These are phyloP conservation scores for Apamea monoglypha DNA, from an alignment of 2,888 invertebrate genomes.

Conservation along the genomic window DNA sequence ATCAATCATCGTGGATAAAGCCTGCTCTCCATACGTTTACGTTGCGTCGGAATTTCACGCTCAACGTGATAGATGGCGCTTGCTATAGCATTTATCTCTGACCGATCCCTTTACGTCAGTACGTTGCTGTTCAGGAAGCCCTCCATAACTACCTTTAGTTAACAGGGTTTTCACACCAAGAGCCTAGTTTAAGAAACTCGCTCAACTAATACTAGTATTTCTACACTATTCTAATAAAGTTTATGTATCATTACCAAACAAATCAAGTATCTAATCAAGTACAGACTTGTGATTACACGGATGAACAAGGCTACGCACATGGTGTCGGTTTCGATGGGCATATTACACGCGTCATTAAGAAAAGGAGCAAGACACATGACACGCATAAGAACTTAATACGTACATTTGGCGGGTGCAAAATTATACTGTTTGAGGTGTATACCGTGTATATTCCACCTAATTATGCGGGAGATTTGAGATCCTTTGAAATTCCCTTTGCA, in stretches of 20 bases:
- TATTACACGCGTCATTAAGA: constrained; percentile 55
- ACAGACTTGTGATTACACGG: constrained; percentile 42
- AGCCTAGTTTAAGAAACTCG: constrained; percentile 8
- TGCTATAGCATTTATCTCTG: constrained; percentile 46
- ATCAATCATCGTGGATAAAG: constrained; percentile 60
- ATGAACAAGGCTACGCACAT: constrained; percentile 21
- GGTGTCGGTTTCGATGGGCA: constrained; percentile 43
- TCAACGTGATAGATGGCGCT: constrained; percentile 59
- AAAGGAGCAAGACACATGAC: constrained; percentile 58
- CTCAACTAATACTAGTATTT: background rate
- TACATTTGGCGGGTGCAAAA: constrained; percentile 41
- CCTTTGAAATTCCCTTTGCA: constrained; percentile 50
- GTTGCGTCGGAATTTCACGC: constrained; percentile 43
- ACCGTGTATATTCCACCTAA: constrained; percentile 44
- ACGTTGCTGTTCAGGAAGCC: constrained; percentile 11
- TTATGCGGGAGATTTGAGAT: constrained; percentile 48
- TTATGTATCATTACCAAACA: constrained; percentile 21
- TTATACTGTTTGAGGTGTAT: constrained; percentile 50
- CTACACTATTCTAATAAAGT: constrained; percentile 2
- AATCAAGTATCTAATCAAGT: constrained; percentile 41
- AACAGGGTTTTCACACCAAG: constrained; percentile 6
- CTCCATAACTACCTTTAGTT: constrained; percentile 23
- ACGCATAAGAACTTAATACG: constrained; percentile 57
- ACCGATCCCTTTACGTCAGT: constrained; percentile 27
- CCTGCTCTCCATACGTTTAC: constrained; percentile 45